Percentiles rank a stretch among this genome's conserved stretches.
phyloP scores from a whole-genome alignment of 1,140 invertebrate genomes.

The Plutomurus gul region DNA sequence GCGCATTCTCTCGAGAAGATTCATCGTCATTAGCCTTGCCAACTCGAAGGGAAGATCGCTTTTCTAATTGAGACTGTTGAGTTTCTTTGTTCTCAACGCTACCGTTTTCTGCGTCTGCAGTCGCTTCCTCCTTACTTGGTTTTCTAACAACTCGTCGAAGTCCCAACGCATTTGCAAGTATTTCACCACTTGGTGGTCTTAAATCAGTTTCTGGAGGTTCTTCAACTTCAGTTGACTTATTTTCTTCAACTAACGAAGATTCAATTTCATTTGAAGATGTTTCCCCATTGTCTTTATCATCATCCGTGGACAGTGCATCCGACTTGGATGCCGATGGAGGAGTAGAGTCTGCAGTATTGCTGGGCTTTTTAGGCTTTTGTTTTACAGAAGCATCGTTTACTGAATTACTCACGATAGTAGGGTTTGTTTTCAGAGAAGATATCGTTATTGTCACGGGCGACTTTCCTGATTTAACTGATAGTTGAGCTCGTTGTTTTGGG shows the following conservation, averaged over 20 bases:
- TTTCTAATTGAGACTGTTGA: not conserved
- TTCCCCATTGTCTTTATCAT: conserved; percentile 53
- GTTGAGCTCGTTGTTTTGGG: not conserved
- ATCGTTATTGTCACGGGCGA: conserved; percentile 48
- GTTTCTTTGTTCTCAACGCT: not conserved
- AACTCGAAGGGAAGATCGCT: not conserved
- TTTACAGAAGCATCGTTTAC: conserved; percentile 10
- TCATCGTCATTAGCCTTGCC: not conserved
- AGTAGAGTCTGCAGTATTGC: not conserved
- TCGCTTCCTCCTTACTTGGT: conserved; percentile 12
- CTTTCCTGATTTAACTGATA: conserved; percentile 21
- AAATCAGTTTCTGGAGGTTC: conserved; percentile 1
- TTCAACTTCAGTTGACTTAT: conserved; percentile 43
- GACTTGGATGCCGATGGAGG: not conserved
- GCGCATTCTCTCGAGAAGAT: conserved; percentile 4
- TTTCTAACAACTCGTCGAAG: conserved; percentile 24
- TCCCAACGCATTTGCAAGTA: conserved; percentile 43
- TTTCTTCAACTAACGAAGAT: conserved; percentile 25
- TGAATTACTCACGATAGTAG: conserved; percentile 47
- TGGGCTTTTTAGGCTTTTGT: not conserved
- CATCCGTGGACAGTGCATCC: not conserved
- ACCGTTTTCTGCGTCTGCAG: not conserved
- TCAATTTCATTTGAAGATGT: conserved; percentile 23
- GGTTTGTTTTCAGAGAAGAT: conserved; percentile 51
- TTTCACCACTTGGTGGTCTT: conserved; percentile 39